These are phyloP conservation scores for Scotopteryx bipunctaria DNA, from an alignment of 2,888 invertebrate genomes.

Conservation along the genomic window DNA sequence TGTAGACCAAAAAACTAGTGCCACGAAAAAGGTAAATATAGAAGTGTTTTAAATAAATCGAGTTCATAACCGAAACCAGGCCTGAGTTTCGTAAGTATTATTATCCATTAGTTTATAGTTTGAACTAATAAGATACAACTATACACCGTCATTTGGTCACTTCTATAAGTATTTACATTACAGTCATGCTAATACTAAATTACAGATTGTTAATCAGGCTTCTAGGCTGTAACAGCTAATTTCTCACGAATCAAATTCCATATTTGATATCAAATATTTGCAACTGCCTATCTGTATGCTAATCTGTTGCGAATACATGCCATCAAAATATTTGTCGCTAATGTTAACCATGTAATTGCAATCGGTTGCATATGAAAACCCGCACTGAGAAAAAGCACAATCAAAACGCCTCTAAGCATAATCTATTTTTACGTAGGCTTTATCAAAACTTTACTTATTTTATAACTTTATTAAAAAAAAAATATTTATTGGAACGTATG, in stretches of 20 bases:
- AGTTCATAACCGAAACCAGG: too few species aligned
- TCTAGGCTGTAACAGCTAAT: slow-evolving; percentile 21
- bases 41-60: too few species aligned
- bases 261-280: slow-evolving; percentile 33
- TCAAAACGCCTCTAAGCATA: not conserved
- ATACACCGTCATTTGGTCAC: too few species aligned
- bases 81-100: too few species aligned
- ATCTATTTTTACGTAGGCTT: not conserved
- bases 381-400: slow-evolving; percentile 2
- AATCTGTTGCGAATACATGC: slow-evolving; percentile 20
- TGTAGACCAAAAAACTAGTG: too few species aligned
- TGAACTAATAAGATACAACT: too few species aligned
- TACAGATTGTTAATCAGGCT: slow-evolving; percentile 12
- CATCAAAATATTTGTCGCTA: slow-evolving; percentile 30
- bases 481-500: too few species aligned
- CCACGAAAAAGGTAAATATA: too few species aligned
- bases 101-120: not conserved
- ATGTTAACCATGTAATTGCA: slow-evolving; percentile 24
- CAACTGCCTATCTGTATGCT: slow-evolving; percentile 21
- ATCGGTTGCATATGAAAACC: slow-evolving; percentile 10
- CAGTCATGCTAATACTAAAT: too few species aligned
- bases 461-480: too few species aligned
- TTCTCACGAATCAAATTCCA: slow-evolving; percentile 13
- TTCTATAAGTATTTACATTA: too few species aligned
- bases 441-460: not conserved